These are phyloP conservation scores for Kuschelorhynchus macadamiae DNA, from an alignment of 2,888 invertebrate species.

Conservation along the genomic window DNA sequence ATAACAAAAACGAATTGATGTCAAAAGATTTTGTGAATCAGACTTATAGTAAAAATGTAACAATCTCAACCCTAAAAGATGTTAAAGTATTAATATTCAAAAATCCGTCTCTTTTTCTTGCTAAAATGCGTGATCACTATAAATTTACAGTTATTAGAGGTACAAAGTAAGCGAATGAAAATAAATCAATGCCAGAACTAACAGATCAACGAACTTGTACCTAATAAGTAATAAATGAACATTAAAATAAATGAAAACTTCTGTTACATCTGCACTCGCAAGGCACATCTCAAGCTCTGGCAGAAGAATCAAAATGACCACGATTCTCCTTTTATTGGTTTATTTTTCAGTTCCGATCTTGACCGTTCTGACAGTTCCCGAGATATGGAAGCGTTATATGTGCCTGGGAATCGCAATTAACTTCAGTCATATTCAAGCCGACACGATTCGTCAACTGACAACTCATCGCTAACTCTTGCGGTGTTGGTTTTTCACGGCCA, in stretches of 20 bases:
- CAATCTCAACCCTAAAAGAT: too few species aligned
- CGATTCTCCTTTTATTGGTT: conserved; percentile 1
- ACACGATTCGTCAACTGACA: conserved; percentile 26
- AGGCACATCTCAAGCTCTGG: neutral
- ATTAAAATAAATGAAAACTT: neutral
- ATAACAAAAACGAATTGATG: too few species aligned
- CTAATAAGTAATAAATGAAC: neutral
- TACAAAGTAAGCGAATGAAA: neutral
- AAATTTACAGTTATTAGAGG: too few species aligned
- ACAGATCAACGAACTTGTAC: neutral
- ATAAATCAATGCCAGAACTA: neutral
- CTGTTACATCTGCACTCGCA: neutral
- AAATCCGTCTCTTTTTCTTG: too few species aligned
- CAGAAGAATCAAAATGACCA: neutral
- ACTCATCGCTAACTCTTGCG: conserved; percentile 9
- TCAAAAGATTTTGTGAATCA: too few species aligned
- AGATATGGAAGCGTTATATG: conserved; percentile 47
- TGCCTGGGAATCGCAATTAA: conserved; percentile 48
- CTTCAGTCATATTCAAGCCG: conserved; percentile 46
- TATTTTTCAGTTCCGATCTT: conserved; percentile 3
- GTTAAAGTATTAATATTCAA: too few species aligned
- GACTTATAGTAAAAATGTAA: too few species aligned
- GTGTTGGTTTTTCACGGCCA: conserved; percentile 35
- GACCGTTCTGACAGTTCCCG: conserved; percentile 41
- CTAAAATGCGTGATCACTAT: too few species aligned